phyloP scores from a whole-genome alignment of 2,113 vertebrate species.

The Plecturocebus donacophilus region DNA sequence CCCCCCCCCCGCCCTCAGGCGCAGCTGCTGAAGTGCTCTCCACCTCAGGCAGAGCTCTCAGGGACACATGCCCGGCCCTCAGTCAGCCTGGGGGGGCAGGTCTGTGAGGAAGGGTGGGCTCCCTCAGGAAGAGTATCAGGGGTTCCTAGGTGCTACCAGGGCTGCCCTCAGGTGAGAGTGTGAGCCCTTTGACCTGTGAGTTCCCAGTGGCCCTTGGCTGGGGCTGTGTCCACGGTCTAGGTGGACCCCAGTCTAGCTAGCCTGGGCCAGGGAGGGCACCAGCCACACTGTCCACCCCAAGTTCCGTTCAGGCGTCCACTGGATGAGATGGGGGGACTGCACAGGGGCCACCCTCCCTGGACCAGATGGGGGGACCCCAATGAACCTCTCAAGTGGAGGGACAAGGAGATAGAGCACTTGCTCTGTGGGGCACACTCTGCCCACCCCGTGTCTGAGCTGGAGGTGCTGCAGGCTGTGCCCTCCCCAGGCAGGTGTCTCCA shows the following conservation, averaged over 20 bases:
- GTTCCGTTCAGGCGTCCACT: accelerated
- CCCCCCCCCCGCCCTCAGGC: too few species aligned
- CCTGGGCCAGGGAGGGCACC: background rate
- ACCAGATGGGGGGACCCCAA: background rate
- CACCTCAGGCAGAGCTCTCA: background rate
- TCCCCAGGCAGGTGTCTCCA: background rate
- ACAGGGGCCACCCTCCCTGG: too few species aligned
- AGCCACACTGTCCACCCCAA: accelerated
- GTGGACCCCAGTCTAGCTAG: background rate
- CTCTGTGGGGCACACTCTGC: too few species aligned
- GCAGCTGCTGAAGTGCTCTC: accelerated
- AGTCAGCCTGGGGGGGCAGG: background rate
- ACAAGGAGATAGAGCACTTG: background rate
- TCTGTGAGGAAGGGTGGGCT: background rate
- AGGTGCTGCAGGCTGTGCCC: background rate
- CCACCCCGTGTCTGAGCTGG: background rate
- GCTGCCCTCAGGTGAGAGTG: too few species aligned
- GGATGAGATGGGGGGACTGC: too few species aligned
- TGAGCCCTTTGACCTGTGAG: background rate
- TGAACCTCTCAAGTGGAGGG: background rate
- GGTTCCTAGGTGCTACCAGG: background rate
- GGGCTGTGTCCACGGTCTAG: background rate
- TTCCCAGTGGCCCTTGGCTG: background rate
- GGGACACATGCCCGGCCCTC: accelerated
- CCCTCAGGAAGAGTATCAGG: background rate